Evolutionary conservation across 2,113 vertebrate species (phyloP).

Genomic region (Oncorhynchus mykiss): DNA sequence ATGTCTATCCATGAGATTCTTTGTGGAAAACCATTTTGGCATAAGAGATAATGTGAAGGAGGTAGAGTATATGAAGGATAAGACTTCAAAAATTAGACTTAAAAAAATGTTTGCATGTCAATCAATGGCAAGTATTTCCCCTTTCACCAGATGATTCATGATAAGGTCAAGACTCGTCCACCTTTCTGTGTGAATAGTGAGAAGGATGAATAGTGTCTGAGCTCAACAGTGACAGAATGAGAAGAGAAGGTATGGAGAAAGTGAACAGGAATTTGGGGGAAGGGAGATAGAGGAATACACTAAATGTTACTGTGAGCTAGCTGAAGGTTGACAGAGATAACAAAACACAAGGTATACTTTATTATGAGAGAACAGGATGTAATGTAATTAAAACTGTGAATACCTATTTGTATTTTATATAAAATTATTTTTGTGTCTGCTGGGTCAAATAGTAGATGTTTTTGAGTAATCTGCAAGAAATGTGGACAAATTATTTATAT

Average conservation of each 20-base stretch:
- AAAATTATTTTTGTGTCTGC: too few species aligned
- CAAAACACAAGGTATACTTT: not conserved
- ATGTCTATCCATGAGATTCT: not conserved
- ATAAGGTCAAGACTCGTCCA: not conserved
- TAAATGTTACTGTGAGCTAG: slow-evolving; percentile 43
- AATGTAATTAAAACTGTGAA: too few species aligned
- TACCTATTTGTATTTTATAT: too few species aligned
- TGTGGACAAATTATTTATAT: too few species aligned
- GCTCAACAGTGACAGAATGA: slow-evolving; percentile 25
- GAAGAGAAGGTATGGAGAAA: not conserved
- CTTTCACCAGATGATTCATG: not conserved
- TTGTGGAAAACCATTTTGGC: not conserved
- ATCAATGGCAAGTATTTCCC: too few species aligned
- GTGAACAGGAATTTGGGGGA: slow-evolving; percentile 57
- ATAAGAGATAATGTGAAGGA: too few species aligned
- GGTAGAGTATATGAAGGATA: too few species aligned
- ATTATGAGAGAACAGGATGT: too few species aligned
- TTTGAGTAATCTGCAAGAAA: too few species aligned
- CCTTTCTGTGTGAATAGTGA: not conserved
- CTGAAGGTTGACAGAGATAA: slow-evolving; percentile 61
- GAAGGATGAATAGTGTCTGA: not conserved
- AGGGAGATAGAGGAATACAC: slow-evolving; percentile 38
- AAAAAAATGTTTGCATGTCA: not conserved
- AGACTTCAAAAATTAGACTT: too few species aligned
- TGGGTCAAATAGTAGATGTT: too few species aligned